A percentile compares a stretch with the other conserved stretches of the same genome.
phyloP scores from a whole-genome alignment of 2,113 vertebrate species.

The Hoplias malabaricus region DNA sequence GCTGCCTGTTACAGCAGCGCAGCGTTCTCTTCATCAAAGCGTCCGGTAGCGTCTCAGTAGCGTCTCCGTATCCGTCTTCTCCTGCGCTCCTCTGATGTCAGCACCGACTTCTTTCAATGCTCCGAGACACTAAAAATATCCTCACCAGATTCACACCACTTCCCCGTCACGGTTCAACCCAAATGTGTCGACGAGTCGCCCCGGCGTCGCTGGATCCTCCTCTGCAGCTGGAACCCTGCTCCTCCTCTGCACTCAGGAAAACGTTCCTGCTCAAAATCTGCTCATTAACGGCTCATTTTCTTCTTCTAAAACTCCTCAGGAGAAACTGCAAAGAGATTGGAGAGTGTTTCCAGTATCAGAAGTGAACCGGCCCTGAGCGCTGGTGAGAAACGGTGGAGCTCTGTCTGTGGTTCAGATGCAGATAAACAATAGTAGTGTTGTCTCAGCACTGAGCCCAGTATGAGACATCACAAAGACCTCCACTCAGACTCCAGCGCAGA shows the following conservation, averaged over 20 bases:
- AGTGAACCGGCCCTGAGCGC: no score
- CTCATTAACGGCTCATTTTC: no score
- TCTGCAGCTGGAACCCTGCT: background rate
- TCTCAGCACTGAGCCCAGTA: no score
- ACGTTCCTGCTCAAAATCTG: no score
- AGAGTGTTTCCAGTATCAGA: no score
- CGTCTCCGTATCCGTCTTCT: background rate
- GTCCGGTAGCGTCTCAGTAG: background rate
- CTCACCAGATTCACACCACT: background rate
- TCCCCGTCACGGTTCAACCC: background rate
- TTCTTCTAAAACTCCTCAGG: no score
- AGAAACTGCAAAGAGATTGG: no score
- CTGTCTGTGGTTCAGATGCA: no score
- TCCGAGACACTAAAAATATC: conserved; percentile 20
- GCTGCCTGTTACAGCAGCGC: background rate
- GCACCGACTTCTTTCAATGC: background rate
- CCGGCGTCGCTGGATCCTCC: background rate
- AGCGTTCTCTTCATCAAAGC: conserved; percentile 8
- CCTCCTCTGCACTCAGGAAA: background rate
- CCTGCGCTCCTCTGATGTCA: conserved; percentile 6
- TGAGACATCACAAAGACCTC: no score
- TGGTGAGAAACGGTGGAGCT: no score
- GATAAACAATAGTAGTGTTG: no score
- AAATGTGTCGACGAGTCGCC: background rate
- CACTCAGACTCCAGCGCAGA: no score